Evolutionary conservation across 2,113 vertebrate species (phyloP).

Genomic region (Pomatorhinus ruficollis): DNA sequence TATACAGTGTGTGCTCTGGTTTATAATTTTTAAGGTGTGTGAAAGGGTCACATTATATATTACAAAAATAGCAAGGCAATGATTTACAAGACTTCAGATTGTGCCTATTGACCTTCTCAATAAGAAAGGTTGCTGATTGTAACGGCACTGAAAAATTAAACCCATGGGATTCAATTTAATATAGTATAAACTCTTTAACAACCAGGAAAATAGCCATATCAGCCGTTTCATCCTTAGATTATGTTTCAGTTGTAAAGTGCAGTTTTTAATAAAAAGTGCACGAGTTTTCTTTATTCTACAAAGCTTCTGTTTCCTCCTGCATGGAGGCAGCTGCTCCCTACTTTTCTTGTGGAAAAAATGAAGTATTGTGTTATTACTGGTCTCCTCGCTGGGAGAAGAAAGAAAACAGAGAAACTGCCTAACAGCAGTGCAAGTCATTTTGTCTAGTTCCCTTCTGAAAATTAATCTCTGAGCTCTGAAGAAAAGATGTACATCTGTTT

Average conservation of each 20-base stretch:
- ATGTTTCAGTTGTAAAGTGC: constrained; percentile 61
- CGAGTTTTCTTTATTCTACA: constrained; percentile 58
- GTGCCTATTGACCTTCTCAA: constrained; percentile 80
- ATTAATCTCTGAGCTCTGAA: constrained; percentile 38
- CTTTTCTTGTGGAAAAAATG: background rate
- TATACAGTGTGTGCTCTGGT: constrained; percentile 66
- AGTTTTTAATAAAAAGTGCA: constrained; percentile 65
- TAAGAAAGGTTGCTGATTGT: constrained; percentile 72
- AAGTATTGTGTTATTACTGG: background rate
- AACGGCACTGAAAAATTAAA: constrained; percentile 74
- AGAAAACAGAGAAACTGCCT: background rate
- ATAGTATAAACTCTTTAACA: constrained; percentile 78
- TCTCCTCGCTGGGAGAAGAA: background rate
- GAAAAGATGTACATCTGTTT: constrained; percentile 31
- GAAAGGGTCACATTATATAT: constrained; percentile 72
- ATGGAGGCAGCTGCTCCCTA: constrained; percentile 37
- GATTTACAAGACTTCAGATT: constrained; percentile 80
- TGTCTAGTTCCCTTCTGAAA: constrained; percentile 16
- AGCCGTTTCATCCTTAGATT: constrained; percentile 66
- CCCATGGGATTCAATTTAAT: constrained; percentile 76
- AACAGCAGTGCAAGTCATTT: constrained; percentile 3
- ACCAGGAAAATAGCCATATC: constrained; percentile 67
- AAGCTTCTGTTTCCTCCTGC: constrained; percentile 39
- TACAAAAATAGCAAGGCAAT: constrained; percentile 69
- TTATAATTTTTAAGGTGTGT: constrained; percentile 78